Evolutionary conservation across 2,888 invertebrate genomes (phyloP).

Genomic region (Ashinkailepas kermadecensis): DNA sequence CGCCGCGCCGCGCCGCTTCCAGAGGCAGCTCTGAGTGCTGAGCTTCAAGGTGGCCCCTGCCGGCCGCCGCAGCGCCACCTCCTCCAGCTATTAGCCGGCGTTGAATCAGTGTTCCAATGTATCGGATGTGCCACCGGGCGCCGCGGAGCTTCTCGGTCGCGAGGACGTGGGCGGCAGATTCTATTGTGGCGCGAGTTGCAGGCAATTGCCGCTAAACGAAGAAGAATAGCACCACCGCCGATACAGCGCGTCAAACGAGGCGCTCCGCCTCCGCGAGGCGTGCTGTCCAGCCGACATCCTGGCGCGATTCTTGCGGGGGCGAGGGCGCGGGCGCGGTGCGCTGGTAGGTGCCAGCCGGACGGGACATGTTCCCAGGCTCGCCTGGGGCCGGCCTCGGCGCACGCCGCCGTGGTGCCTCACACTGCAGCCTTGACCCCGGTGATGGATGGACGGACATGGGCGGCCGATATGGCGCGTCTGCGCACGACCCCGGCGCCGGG

Average conservation of each 20-base stretch:
- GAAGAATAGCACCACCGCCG: background rate
- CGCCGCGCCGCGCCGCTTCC: background rate
- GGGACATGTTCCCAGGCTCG: background rate
- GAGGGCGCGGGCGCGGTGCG: too few relatives aligned
- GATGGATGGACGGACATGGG: background rate
- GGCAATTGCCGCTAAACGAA: background rate
- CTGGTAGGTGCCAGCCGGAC: too few relatives aligned
- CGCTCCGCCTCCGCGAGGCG: too few relatives aligned
- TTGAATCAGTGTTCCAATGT: background rate
- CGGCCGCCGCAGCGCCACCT: background rate
- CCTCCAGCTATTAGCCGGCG: background rate
- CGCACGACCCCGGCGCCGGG: too few relatives aligned
- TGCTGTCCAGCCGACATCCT: too few relatives aligned
- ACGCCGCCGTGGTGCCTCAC: background rate
- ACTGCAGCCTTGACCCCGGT: background rate
- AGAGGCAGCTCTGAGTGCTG: background rate
- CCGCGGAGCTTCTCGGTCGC: background rate
- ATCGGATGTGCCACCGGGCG: background rate
- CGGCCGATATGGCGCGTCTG: background rate
- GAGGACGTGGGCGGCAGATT: background rate
- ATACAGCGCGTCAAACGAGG: too few relatives aligned
- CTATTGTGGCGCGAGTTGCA: background rate
- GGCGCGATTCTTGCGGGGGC: too few relatives aligned
- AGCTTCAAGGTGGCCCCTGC: background rate
- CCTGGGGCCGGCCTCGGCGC: background rate